Evolutionary conservation across 2,113 vertebrate species (phyloP).

Genomic region (Haemorhous mexicanus): DNA sequence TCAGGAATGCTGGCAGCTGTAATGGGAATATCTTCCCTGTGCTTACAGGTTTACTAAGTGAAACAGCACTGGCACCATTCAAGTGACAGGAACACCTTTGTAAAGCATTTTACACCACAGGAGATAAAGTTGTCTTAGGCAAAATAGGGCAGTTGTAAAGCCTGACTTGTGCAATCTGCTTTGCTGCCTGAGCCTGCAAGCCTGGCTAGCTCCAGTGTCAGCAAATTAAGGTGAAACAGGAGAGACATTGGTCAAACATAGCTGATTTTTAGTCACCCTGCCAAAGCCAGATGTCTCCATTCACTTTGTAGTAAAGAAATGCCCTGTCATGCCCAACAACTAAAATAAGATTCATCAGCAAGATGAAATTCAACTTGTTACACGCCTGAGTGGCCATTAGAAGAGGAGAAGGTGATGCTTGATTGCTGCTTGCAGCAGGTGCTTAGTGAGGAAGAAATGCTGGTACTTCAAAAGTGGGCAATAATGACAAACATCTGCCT

Average conservation of each 20-base stretch:
- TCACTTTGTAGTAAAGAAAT: slow-evolving; percentile 24
- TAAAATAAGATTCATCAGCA: slow-evolving; percentile 39
- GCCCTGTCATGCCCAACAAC: slow-evolving; percentile 8
- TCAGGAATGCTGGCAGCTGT: neutral
- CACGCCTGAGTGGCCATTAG: neutral
- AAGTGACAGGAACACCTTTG: neutral
- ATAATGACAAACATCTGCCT: slow-evolving; percentile 42
- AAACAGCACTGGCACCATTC: neutral
- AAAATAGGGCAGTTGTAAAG: neutral
- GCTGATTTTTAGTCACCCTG: neutral
- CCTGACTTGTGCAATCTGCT: neutral
- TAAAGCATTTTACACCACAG: neutral
- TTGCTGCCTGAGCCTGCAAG: neutral
- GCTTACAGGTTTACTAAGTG: neutral
- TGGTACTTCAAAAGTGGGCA: neutral
- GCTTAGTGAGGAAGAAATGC: neutral
- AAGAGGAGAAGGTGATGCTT: neutral
- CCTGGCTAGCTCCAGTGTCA: neutral
- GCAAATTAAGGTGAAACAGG: slow-evolving; percentile 12
- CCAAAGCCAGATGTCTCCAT: slow-evolving; percentile 29
- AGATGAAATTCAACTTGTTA: slow-evolving; percentile 45
- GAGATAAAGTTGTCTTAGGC: slow-evolving; percentile 5
- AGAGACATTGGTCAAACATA: neutral
- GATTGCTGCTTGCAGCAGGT: neutral
- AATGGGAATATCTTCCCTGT: neutral